These are phyloP conservation scores for Oreochromis niloticus DNA, from an alignment of 2,113 vertebrate species.

Conservation along the genomic window DNA sequence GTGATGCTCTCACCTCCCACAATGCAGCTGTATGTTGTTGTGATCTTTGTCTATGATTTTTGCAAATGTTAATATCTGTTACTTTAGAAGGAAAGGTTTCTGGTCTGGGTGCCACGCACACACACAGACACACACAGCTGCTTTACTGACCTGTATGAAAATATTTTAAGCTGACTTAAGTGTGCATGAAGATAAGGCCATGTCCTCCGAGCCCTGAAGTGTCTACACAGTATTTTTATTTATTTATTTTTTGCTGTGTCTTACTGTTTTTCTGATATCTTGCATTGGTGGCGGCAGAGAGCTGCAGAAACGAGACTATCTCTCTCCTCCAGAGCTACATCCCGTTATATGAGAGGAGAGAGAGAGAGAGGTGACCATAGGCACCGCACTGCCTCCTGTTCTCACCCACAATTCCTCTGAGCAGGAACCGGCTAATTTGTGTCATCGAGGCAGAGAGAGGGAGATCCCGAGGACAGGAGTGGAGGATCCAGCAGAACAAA, in stretches of 20 bases:
- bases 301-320: constrained; percentile 6
- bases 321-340: neutral
- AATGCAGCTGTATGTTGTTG: neutral
- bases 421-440: constrained; percentile 7
- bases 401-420: constrained; percentile 9
- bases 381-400: constrained; percentile 14
- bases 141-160: neutral
- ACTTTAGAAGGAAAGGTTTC: neutral
- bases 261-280: neutral
- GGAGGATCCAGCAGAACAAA: constrained; percentile 13
- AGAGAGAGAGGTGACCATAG: neutral
- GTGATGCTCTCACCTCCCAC: neutral
- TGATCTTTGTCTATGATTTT: neutral
- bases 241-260: neutral
- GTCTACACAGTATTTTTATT: neutral
- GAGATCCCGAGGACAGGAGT: neutral
- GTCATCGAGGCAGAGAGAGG: neutral
- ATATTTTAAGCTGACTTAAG: neutral
- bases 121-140: neutral
- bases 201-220: neutral
- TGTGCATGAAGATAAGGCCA: neutral
- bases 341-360: constrained; percentile 57
- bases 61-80: neutral
- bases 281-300: constrained; percentile 61
- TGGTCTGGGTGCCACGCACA: neutral